These are phyloP conservation scores for Euthynnus affinis DNA, from an alignment of 2,797 vertebrate species.

Conservation along the genomic window DNA sequence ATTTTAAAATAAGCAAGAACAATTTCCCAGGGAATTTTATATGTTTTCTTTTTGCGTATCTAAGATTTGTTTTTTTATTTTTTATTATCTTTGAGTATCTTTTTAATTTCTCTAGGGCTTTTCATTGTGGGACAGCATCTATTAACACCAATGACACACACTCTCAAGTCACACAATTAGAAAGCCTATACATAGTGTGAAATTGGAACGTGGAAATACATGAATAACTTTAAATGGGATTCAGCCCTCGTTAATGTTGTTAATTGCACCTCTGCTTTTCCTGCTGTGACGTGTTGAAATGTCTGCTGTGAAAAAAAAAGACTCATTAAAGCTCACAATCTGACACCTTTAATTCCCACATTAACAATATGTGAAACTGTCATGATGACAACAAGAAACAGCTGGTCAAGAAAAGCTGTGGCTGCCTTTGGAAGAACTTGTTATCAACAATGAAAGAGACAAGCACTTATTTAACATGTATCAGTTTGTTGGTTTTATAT, in stretches of 20 bases:
- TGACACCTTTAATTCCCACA: not conserved
- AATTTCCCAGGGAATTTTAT: not conserved
- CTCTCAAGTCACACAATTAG: not conserved
- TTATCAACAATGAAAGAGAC: not conserved
- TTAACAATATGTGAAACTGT: not conserved
- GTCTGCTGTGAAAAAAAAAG: not conserved
- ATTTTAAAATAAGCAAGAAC: not conserved
- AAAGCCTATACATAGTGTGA: not conserved
- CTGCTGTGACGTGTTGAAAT: not conserved
- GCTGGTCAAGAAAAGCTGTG: not conserved
- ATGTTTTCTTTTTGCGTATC: not conserved
- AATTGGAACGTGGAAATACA: not conserved
- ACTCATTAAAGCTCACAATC: no score
- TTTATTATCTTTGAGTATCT: not conserved
- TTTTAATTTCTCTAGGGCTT: not conserved
- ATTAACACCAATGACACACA: not conserved
- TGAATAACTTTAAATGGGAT: not conserved
- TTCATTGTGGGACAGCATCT: not conserved
- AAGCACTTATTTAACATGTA: not conserved
- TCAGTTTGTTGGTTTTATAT: not conserved
- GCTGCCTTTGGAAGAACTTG: not conserved
- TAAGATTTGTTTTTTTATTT: not conserved
- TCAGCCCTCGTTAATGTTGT: not conserved
- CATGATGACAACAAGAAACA: not conserved
- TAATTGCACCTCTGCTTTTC: not conserved